Base-by-base conservation (phyloP, 2,888 invertebrate species). In the Lepetodrilus schrolli region DNA sequence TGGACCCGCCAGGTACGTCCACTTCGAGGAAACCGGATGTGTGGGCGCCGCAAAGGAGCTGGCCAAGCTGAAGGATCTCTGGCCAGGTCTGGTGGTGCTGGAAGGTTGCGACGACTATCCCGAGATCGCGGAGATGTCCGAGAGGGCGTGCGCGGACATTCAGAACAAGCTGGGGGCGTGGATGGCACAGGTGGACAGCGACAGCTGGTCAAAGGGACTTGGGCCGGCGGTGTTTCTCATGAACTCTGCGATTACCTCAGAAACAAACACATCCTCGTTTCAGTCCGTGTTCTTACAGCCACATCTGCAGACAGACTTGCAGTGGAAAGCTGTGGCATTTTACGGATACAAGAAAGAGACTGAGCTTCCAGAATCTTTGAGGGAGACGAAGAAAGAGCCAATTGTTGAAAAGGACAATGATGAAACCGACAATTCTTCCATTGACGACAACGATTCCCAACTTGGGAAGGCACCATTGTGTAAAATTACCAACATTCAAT, bases 101-200 rank as follows among this genome's bases (percentile, higher is more conserved):
- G 13, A n/a, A 13, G 58, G 58, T 13, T 30, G 26, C 13, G 7
- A 13, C 17, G 30, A 58, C 30, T 17, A 58, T 30, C n/a, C 58
- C 5, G 58, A 26, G n/a, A 30, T 58, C 17, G 34, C 17, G 26
- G 58, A 34, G 26, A 17, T 58, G 30, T n/a, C 30, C 10, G 58
- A 58, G 58, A 26, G 58, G 5, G 23, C 30, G 34, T 58, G 58
- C 34, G 58, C 58, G 4, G 58, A 58, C n/a, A 26, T 58, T 13
- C 58, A 58, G 34, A 58, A 34, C 30, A 58, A 58, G 17, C 58
- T 58, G 5, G 58, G 58, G 13, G 58, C 26, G n/a, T 58, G 58
- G 58, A 58, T 58, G 58, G 58, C 58, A 13, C 58, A 58, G 26
- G 26, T 26, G 13, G 58, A 58, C 13, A 30, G 34, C 5, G 58